Percentiles rank a stretch among this genome's conserved stretches.
Evolutionary conservation across 1,140 invertebrate species (phyloP).

Genomic region (Helicoverpa zea): DNA sequence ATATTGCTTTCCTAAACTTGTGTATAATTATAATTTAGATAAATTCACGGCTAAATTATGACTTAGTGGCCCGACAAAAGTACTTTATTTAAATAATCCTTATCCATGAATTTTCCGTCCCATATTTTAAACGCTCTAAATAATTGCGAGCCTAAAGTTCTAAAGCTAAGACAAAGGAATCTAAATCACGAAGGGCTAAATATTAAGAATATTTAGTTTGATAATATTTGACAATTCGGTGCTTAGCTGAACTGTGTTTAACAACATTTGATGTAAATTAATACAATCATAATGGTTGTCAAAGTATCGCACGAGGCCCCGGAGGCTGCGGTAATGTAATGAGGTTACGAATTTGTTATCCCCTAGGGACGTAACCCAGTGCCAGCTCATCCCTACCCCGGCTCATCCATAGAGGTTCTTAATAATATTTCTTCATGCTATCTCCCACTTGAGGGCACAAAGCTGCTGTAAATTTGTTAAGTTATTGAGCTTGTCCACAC

Average conservation of each 20-base stretch:
- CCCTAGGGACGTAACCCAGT: slow-evolving; percentile 36
- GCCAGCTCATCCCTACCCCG: slow-evolving; percentile 34
- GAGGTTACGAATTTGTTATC: slow-evolving; percentile 57
- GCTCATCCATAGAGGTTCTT: slow-evolving; percentile 50
- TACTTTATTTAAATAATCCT: neutral
- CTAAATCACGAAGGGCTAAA: neutral
- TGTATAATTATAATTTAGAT: too few relatives aligned
- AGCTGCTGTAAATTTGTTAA: slow-evolving; percentile 44
- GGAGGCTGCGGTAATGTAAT: slow-evolving; percentile 46
- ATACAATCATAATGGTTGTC: slow-evolving; percentile 50
- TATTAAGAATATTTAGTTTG: neutral
- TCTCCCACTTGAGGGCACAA: slow-evolving; percentile 41
- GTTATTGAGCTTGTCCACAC: slow-evolving; percentile 44
- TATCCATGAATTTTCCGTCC: neutral
- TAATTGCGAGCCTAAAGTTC: neutral
- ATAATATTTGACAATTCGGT: neutral
- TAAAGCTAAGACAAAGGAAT: neutral
- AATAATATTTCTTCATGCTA: slow-evolving; percentile 55
- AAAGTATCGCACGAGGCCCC: slow-evolving; percentile 43
- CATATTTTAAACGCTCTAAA: neutral
- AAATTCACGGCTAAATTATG: too few relatives aligned
- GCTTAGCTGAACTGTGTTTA: slow-evolving; percentile 5
- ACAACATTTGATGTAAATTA: slow-evolving; percentile 47
- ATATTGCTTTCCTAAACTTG: too few relatives aligned
- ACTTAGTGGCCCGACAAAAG: too few relatives aligned